Conservation (phyloP, 2,888 invertebrate genomes). For the Caenorhabditis wallacei region DNA sequence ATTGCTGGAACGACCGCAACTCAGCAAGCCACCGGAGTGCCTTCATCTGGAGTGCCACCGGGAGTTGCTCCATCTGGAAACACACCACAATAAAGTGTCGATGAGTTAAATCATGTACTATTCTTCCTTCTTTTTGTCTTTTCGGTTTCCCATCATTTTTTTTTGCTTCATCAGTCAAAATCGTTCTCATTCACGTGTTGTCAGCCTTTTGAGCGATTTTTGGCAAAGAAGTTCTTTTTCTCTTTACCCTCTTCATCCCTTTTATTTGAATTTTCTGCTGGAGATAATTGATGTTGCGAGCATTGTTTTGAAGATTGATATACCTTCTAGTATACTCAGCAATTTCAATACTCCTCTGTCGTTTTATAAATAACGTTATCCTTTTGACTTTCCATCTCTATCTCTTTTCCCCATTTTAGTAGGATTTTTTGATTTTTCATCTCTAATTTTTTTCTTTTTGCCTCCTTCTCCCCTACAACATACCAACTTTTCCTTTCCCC, state of each 20-base stretch:
- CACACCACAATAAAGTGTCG: slow-evolving; percentile 48
- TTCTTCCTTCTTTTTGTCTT: background rate
- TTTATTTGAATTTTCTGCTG: slow-evolving; percentile 4
- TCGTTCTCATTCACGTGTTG: background rate
- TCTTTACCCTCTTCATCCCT: background rate
- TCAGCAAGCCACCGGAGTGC: slow-evolving; percentile 40
- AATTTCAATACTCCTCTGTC: slow-evolving; percentile 9
- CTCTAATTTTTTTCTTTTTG: slow-evolving; percentile 14
- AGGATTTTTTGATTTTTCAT: slow-evolving; percentile 32
- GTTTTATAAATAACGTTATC: slow-evolving; percentile 33
- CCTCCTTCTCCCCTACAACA: slow-evolving; percentile 5
- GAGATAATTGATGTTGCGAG: background rate
- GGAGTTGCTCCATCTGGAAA: slow-evolving; percentile 56
- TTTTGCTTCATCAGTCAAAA: background rate
- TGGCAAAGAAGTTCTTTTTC: background rate
- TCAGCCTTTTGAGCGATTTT: background rate
- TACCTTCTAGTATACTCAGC: background rate
- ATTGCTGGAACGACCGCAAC: slow-evolving; percentile 28
- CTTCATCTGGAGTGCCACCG: slow-evolving; percentile 34
- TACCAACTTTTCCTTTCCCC: slow-evolving; percentile 22
- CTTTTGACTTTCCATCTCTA: background rate
- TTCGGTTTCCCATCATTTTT: background rate
- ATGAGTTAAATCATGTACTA: slow-evolving; percentile 31
- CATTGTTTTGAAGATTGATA: background rate
- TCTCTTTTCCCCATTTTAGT: slow-evolving; percentile 1